Percentiles rank a stretch among this genome's conserved stretches.
phyloP scores from a whole-genome alignment of 1,140 invertebrate species.

The Camponotus vicinus region DNA sequence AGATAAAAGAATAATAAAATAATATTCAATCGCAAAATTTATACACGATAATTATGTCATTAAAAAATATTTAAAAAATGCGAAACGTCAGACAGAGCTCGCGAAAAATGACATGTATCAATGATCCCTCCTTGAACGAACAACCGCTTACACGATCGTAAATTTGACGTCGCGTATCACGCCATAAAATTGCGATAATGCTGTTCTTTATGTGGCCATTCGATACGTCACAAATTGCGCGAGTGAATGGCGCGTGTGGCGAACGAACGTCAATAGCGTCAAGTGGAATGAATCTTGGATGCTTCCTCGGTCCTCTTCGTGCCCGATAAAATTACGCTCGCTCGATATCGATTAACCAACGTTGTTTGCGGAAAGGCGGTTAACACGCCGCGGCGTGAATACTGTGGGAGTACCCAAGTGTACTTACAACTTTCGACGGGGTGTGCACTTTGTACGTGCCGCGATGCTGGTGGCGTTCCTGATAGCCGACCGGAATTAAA shows the following conservation, averaged over 20 bases:
- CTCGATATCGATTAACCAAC: constrained; percentile 53
- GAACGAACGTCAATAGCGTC: neutral
- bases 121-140: neutral
- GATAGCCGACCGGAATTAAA: constrained; percentile 91
- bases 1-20: constrained; percentile 4
- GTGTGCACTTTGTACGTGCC: constrained; percentile 88
- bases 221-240: constrained; percentile 10
- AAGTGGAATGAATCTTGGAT: constrained; percentile 31
- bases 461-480: constrained; percentile 90
- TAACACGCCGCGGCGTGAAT: constrained; percentile 36
- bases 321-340: constrained; percentile 33
- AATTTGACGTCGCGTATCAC: constrained; percentile 24
- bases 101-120: neutral
- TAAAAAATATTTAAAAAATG: neutral
- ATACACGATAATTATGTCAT: neutral
- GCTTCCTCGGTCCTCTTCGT: neutral
- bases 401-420: neutral
- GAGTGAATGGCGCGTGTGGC: constrained; percentile 14
- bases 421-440: constrained; percentile 88
- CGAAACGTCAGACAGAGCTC: neutral
- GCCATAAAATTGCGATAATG: constrained; percentile 32
- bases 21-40: neutral
- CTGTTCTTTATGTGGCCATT: constrained; percentile 28
- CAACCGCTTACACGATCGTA: neutral
- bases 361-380: constrained; percentile 51